Conservation (phyloP, 1,140 invertebrate species). For the Diploscapter pachys region DNA sequence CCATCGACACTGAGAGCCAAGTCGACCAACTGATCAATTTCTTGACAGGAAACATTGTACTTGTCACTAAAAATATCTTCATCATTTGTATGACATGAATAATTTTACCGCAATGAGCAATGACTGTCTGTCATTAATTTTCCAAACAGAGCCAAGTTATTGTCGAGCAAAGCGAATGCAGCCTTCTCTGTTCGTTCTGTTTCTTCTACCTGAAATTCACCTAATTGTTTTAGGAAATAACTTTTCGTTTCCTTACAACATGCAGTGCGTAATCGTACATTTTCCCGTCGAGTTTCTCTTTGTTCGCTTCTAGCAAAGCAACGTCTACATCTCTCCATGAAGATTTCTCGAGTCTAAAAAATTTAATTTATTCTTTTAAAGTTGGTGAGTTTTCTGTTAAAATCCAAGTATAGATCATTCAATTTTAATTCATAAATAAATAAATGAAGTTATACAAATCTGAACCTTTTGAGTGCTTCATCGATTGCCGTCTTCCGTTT, state of each 20-base stretch:
- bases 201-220: slow-evolving; percentile 7
- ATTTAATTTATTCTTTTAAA: neutral
- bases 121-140: slow-evolving; percentile 23
- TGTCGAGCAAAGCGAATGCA: slow-evolving; percentile 19
- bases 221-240: neutral
- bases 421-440: neutral
- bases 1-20: slow-evolving; percentile 11
- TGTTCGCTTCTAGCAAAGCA: slow-evolving; percentile 2
- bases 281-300: neutral
- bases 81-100: neutral
- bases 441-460: slow-evolving; percentile 5
- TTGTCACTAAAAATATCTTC: slow-evolving; percentile 21
- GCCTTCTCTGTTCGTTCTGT: slow-evolving; percentile 20
- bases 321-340: slow-evolving; percentile 21
- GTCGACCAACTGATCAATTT: slow-evolving; percentile 25
- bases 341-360: slow-evolving; percentile 12
- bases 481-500: slow-evolving; percentile 17
- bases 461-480: slow-evolving; percentile 18
- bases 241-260: slow-evolving; percentile 11
- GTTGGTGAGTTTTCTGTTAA: no score
- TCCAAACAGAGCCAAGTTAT: slow-evolving; percentile 20
- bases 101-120: slow-evolving; percentile 11
- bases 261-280: slow-evolving; percentile 17
- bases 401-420: no score
- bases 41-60: slow-evolving; percentile 18